These are phyloP conservation scores for Panonychus citri DNA, from an alignment of 1,140 invertebrate species.

Conservation along the genomic window DNA sequence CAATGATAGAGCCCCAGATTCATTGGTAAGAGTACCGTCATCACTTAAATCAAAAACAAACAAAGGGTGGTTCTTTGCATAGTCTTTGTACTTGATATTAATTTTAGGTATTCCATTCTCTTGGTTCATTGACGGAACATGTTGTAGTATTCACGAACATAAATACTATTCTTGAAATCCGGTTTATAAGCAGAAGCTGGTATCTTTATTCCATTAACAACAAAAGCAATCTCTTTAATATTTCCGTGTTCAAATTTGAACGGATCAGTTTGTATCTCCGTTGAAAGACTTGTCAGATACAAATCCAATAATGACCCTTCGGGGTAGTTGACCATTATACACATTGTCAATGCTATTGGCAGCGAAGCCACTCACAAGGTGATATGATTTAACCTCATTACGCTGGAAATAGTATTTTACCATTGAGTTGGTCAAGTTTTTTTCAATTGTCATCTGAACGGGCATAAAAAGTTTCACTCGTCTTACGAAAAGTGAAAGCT, in stretches of 20 bases:
- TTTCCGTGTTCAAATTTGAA: not conserved
- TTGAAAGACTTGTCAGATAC: not conserved
- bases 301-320: not conserved
- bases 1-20: not conserved
- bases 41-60: not conserved
- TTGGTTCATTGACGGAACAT: not conserved
- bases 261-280: not conserved
- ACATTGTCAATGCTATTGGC: not conserved
- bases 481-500: not conserved
- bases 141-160: not conserved
- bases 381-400: not conserved
- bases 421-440: not conserved
- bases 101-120: not conserved
- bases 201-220: not conserved
- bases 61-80: not conserved
- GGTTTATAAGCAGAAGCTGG: not conserved
- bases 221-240: not conserved
- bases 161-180: not conserved
- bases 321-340: not conserved
- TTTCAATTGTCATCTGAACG: not conserved
- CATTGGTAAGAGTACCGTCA: not conserved
- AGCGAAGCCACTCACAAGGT: not conserved
- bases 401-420: not conserved
- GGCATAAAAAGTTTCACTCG: not conserved
- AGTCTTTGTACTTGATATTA: not conserved